Evolutionary conservation across 2,113 vertebrate genomes (phyloP).

Genomic region (Ivindomyrus marchei): DNA sequence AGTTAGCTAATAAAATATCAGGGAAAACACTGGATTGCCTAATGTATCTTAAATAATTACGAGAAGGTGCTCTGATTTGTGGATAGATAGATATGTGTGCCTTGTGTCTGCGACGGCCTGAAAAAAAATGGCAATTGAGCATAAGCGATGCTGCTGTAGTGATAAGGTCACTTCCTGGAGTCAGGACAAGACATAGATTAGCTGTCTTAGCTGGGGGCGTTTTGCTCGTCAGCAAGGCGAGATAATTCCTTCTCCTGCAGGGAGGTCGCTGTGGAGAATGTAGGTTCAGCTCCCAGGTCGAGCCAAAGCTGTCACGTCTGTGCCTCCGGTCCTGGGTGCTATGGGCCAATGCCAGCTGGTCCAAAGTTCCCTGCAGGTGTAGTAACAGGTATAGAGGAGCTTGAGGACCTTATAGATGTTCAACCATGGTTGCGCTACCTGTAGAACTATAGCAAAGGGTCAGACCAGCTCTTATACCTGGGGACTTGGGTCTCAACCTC

Average conservation of each 20-base stretch:
- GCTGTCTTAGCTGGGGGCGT: background rate
- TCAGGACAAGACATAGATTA: background rate
- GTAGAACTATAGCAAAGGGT: background rate
- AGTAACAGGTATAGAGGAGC: background rate
- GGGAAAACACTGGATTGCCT: background rate
- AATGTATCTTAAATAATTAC: background rate
- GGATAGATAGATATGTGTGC: background rate
- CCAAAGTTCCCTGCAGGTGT: background rate
- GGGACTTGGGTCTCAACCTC: background rate
- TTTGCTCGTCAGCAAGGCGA: background rate
- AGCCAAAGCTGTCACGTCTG: background rate
- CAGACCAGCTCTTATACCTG: background rate
- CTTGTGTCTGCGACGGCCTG: background rate
- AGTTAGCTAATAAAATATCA: background rate
- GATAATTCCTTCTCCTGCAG: background rate
- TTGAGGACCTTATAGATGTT: background rate
- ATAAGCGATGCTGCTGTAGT: background rate
- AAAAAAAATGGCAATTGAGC: background rate
- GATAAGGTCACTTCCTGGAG: slow-evolving; percentile 3
- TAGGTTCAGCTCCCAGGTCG: background rate
- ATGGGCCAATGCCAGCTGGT: background rate
- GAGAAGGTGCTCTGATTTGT: background rate
- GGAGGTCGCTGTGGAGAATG: background rate
- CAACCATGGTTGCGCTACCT: background rate
- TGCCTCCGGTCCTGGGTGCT: background rate